Conservation (phyloP, 2,888 invertebrate genomes). For the Orgyia antiqua region DNA sequence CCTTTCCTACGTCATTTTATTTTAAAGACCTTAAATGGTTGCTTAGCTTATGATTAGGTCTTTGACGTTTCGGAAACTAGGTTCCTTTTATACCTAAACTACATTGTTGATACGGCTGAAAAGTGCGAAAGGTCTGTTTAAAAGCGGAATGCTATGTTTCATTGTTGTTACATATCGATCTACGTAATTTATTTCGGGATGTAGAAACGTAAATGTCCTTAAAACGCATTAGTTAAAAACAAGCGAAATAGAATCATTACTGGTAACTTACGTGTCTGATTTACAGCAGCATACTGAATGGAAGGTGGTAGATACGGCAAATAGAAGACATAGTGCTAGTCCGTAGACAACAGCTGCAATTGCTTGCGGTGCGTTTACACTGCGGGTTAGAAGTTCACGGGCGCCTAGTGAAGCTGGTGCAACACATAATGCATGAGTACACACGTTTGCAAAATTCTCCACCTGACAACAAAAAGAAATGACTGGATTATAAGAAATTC, state of each 20-base stretch:
- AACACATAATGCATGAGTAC: constrained; percentile 94
- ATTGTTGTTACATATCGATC: too few species aligned
- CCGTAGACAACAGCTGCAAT: constrained; percentile 92
- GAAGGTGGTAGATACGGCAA: constrained; percentile 93
- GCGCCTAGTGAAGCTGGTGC: constrained; percentile 90
- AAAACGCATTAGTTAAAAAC: constrained; percentile 1
- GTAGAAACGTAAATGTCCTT: constrained; percentile 8
- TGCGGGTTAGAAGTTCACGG: constrained; percentile 84
- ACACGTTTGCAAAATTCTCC: constrained; percentile 94
- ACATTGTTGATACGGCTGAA: too few species aligned
- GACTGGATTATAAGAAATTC: too few species aligned
- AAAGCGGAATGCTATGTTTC: too few species aligned
- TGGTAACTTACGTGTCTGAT: constrained; percentile 69
- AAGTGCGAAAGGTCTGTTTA: too few species aligned
- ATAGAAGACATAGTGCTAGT: constrained; percentile 88
- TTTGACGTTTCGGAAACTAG: too few species aligned
- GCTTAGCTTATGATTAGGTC: too few species aligned
- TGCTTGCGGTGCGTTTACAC: constrained; percentile 85
- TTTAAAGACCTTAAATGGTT: too few species aligned
- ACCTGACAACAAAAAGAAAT: constrained; percentile 60
- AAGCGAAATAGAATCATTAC: background rate
- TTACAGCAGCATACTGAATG: constrained; percentile 90
- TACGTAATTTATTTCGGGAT: too few species aligned
- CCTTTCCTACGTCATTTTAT: too few species aligned
- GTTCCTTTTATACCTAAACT: too few species aligned